phyloP scores from a whole-genome alignment of 1,140 invertebrate genomes.

The Varroa destructor region DNA sequence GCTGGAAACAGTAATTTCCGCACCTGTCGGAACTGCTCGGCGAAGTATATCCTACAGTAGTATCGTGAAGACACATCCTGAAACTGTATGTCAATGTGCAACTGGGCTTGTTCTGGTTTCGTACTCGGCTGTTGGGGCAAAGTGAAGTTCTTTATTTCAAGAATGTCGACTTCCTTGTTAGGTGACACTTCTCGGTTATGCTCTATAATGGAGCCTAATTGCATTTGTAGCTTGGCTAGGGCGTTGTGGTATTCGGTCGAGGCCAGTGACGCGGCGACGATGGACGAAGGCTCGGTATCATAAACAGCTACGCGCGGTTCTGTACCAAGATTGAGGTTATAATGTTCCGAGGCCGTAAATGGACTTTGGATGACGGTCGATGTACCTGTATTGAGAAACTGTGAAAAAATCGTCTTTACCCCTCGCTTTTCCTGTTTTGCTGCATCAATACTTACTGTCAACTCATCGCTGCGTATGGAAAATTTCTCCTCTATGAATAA shows the following conservation, averaged over 20 bases:
- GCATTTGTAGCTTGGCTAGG: background rate
- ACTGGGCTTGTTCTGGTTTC: conserved; percentile 22
- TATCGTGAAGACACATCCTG: conserved; percentile 59
- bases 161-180: conserved; percentile 40
- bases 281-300: conserved; percentile 72
- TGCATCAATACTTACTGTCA: conserved; percentile 14
- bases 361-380: conserved; percentile 47
- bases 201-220: background rate
- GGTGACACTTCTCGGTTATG: conserved; percentile 28
- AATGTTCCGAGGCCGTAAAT: conserved; percentile 52
- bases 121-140: background rate
- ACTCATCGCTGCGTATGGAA: conserved; percentile 6
- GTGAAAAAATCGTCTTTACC: conserved; percentile 56
- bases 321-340: conserved; percentile 41
- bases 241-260: conserved; percentile 54
- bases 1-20: conserved; percentile 50
- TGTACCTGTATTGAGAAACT: conserved; percentile 48
- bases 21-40: conserved; percentile 66
- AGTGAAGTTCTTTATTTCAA: conserved; percentile 14
- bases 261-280: conserved; percentile 68
- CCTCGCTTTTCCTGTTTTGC: conserved; percentile 39
- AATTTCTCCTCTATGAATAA: background rate
- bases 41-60: conserved; percentile 69
- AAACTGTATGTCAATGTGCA: conserved; percentile 62
- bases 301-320: conserved; percentile 57